These are phyloP conservation scores for Caenorhabditis sulstoni DNA, from an alignment of 2,888 invertebrate genomes.

Conservation along the genomic window DNA sequence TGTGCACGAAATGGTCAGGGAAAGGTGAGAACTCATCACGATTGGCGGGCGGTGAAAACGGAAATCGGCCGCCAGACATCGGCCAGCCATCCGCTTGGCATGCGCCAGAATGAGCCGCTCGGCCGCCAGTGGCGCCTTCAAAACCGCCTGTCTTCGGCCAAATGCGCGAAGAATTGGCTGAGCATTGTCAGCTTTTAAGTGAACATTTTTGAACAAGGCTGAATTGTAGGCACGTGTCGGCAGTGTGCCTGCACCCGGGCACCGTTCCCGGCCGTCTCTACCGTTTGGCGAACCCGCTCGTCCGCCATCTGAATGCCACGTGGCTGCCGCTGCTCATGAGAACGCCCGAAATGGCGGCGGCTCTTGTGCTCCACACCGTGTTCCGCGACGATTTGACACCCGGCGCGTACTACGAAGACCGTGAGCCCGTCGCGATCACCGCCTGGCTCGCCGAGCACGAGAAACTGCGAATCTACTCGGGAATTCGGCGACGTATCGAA, in stretches of 20 bases:
- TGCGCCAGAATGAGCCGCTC: too few species aligned
- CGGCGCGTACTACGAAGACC: constrained; percentile 69
- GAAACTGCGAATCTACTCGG: constrained; percentile 28
- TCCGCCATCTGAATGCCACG: constrained; percentile 36
- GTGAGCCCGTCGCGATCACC: constrained; percentile 16
- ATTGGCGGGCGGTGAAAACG: too few species aligned
- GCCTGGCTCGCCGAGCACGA: constrained; percentile 9
- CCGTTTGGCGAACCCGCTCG: constrained; percentile 56
- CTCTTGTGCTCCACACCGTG: constrained; percentile 60
- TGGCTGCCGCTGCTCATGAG: constrained; percentile 45
- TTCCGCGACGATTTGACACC: constrained; percentile 57
- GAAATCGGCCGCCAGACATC: too few species aligned
- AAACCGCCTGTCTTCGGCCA: too few species aligned
- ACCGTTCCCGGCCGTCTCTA: constrained; percentile 67
- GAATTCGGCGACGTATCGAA: constrained; percentile 25
- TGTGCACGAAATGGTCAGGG: constrained; percentile 53
- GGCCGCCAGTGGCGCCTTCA: too few species aligned
- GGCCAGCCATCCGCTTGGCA: too few species aligned
- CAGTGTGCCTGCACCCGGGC: constrained; percentile 59
- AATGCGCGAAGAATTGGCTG: too few species aligned
- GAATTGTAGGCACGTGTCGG: constrained; percentile 34
- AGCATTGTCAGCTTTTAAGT: too few species aligned
- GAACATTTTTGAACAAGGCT: too few species aligned
- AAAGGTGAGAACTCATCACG: constrained; percentile 18
- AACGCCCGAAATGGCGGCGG: constrained; percentile 57